Evolutionary conservation across 92 coral and sea anemone genomes (phyloP).

Genomic region (Palythoa grandis): DNA sequence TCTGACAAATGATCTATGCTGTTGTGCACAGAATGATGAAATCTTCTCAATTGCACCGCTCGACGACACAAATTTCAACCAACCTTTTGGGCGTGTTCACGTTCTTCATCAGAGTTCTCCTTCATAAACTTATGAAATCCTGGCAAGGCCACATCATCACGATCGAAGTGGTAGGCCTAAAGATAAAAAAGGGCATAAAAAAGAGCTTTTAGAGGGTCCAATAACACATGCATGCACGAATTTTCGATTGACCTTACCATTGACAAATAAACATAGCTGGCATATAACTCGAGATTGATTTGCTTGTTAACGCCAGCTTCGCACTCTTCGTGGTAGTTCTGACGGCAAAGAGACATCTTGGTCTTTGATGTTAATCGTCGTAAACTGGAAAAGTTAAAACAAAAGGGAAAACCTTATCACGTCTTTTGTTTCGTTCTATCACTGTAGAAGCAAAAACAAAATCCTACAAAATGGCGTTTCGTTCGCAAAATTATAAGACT

Average conservation of each 20-base stretch:
- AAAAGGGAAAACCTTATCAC: not conserved
- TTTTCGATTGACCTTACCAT: constrained; percentile 45
- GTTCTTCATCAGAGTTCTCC: constrained; percentile 89
- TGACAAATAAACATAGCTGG: constrained; percentile 92
- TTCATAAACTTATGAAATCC: constrained; percentile 96
- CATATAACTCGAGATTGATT: constrained; percentile 99
- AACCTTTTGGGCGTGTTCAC: constrained; percentile 95
- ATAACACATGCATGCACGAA: not conserved
- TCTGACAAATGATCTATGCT: not conserved
- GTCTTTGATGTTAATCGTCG: constrained; percentile 19
- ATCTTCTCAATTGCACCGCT: not conserved
- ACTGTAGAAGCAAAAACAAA: constrained; percentile 99
- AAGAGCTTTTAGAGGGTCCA: not conserved
- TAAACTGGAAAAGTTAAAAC: constrained; percentile 27
- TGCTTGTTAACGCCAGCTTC: constrained; percentile 99
- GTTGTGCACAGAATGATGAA: not conserved
- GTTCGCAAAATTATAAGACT: not conserved
- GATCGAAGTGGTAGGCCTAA: constrained; percentile 92
- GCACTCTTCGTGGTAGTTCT: constrained; percentile 90
- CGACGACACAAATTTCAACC: not conserved
- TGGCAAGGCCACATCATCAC: constrained; percentile 93
- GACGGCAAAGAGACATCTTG: constrained; percentile 80
- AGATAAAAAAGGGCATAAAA: not conserved
- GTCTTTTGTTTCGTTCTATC: constrained; percentile 89
- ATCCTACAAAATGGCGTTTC: constrained; percentile 57